Conservation (phyloP, 2,113 vertebrate species). For the Gavialis gangeticus region DNA sequence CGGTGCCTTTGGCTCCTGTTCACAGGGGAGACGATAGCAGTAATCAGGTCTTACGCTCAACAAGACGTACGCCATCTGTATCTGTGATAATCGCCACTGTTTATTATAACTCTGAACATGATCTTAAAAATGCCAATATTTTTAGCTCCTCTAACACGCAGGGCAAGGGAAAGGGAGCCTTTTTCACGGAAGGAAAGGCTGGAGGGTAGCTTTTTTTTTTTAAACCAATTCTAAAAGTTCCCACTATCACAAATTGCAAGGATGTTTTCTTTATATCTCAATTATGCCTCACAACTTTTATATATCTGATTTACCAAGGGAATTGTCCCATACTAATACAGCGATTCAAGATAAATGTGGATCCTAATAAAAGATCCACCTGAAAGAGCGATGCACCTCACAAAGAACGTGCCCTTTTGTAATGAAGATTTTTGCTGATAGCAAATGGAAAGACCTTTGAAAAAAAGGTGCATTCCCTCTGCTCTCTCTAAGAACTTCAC, state of each 20-base stretch:
- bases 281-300: not conserved
- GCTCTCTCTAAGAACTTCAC: conserved; percentile 5
- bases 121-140: not conserved
- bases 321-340: not conserved
- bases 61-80: not conserved
- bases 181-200: not conserved
- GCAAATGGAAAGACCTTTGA: conserved; percentile 70
- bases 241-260: not conserved
- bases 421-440: conserved; percentile 62
- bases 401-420: conserved; percentile 53
- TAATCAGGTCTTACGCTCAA: not conserved
- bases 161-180: not conserved
- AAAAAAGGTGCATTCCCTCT: conserved; percentile 61
- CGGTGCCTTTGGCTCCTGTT: not conserved
- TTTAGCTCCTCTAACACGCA: not conserved
- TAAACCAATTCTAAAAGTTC: not conserved
- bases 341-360: conserved; percentile 14
- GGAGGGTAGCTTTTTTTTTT: not conserved
- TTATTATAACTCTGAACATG: not conserved
- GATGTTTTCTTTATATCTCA: not conserved
- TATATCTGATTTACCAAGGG: not conserved
- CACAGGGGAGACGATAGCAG: not conserved
- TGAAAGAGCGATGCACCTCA: conserved; percentile 8
- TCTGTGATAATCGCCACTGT: accelerated
- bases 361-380: conserved; percentile 22